Base-by-base conservation (phyloP, 2,113 vertebrate species). In the Protobothrops mucrosquamatus region DNA sequence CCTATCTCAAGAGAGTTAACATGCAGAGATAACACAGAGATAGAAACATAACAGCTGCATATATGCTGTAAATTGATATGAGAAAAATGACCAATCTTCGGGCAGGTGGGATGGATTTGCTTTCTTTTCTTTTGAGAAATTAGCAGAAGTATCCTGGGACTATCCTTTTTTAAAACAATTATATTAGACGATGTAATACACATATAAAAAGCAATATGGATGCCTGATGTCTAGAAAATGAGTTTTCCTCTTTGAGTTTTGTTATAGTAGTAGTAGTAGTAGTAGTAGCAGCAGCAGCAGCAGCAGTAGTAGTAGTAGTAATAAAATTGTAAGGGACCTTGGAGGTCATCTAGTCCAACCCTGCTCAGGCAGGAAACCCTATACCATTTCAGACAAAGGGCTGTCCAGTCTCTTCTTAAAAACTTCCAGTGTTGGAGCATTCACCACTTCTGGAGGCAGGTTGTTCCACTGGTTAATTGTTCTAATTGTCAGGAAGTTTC, bases 131-230 rank as follows among this genome's bases (percentile, higher is more conserved):
- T 46, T 69, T 46, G 55, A 93, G 26, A 85, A 15, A 20, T 0
- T 0, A 93, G 4, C 89, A 59, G 48, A 90, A 57, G 91, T 92
- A 39, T 96, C 93, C 26, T 7, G 48, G 51, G 29, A 88, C 24
- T 69, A 1, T n/a, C n/a, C n/a, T n/a, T n/a, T n/a, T n/a, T n/a
- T n/a, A n/a, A 96, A 93, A 91, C 90, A 91, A 91, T 92, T 93
- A 91, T 87, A 89, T 92, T 87, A 87, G 0, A n/a, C 12, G 89
- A 52, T 59, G 90, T 61, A 87, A 52, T 92, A 90, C 0, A 29
- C 12, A 48, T 69, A 90, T 74, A 89, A 59, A 51, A 90, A 92
- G 87, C 46, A 94, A 90, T 92, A 48, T 26, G 88, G 26, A 8
- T n/a, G 64, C 54, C 39, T 94, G 69, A 87, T 59, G 93, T 94